A percentile compares a stretch with the other conserved stretches of the same genome.
These are phyloP conservation scores for Ctenopoma kingsleyae DNA, from an alignment of 2,797 vertebrate species.

Conservation along the genomic window DNA sequence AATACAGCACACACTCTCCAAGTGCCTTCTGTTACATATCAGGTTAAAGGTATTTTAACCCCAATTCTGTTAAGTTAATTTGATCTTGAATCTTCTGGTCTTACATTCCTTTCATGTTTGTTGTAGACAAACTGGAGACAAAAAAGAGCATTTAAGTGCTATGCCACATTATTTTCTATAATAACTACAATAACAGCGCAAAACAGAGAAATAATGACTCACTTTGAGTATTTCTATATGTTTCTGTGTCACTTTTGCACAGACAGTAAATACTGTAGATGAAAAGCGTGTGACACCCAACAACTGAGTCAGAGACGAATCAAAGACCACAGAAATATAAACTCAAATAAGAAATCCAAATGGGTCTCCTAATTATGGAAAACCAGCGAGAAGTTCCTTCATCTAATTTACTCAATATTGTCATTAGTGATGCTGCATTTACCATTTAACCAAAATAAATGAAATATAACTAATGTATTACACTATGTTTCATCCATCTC, in stretches of 20 bases:
- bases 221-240: too few relatives aligned
- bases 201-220: too few relatives aligned
- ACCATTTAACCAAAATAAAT: conserved; percentile 19
- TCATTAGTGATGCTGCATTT: conserved; percentile 35
- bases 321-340: conserved; percentile 11
- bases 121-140: too few relatives aligned
- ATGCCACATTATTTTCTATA: too few relatives aligned
- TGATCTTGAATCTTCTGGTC: too few relatives aligned
- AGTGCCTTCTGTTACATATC: too few relatives aligned
- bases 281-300: conserved; percentile 9
- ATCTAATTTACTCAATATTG: conserved; percentile 26
- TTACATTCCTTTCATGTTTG: too few relatives aligned
- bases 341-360: conserved; percentile 1
- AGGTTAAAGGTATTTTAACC: too few relatives aligned
- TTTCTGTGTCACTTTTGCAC: background rate
- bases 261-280: conserved; percentile 12
- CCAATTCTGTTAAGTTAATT: too few relatives aligned
- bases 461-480: conserved; percentile 38
- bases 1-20: too few relatives aligned
- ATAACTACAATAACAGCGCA: too few relatives aligned
- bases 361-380: conserved; percentile 7
- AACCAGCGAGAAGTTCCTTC: background rate
- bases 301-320: conserved; percentile 7
- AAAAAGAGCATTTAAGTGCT: too few relatives aligned
- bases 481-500: conserved; percentile 27